These are phyloP conservation scores for Tenebrio molitor DNA, from an alignment of 1,140 invertebrate species.

Conservation along the genomic window DNA sequence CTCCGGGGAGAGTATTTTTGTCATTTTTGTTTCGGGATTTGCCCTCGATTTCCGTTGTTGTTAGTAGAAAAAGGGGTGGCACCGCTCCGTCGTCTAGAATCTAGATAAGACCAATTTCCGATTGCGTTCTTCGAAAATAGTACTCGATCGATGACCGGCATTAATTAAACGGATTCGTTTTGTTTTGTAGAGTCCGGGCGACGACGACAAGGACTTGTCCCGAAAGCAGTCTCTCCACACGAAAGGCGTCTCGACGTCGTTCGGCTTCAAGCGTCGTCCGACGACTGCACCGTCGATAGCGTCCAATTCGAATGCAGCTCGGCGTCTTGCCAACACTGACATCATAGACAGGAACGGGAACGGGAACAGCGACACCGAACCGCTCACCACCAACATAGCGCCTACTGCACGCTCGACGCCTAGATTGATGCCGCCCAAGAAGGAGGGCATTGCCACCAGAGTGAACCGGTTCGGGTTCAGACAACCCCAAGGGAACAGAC, in stretches of 20 bases:
- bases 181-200: conserved; percentile 60
- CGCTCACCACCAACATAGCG: conserved; percentile 54
- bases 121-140: too few species aligned
- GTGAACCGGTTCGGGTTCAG: conserved; percentile 71
- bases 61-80: too few species aligned
- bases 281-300: conserved; percentile 69
- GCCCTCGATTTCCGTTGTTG: too few species aligned
- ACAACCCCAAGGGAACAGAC: conserved; percentile 64
- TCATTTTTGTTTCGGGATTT: too few species aligned
- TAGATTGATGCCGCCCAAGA: conserved; percentile 69
- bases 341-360: conserved; percentile 56
- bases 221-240: conserved; percentile 54
- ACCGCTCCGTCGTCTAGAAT: too few species aligned
- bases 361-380: conserved; percentile 49
- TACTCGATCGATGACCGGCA: too few species aligned
- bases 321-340: conserved; percentile 56
- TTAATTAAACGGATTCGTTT: too few species aligned
- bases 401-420: conserved; percentile 69
- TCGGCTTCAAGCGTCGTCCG: conserved; percentile 76
- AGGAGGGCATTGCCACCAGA: conserved; percentile 67
- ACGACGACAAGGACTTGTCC: conserved; percentile 53
- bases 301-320: conserved; percentile 62
- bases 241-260: conserved; percentile 77
- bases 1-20: too few species aligned
- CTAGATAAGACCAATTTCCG: too few species aligned